A percentile compares a stretch with the other conserved stretches of the same genome.
Evolutionary conservation across 2,888 invertebrate species (phyloP).

Genomic region (Xestia rhomboidea): DNA sequence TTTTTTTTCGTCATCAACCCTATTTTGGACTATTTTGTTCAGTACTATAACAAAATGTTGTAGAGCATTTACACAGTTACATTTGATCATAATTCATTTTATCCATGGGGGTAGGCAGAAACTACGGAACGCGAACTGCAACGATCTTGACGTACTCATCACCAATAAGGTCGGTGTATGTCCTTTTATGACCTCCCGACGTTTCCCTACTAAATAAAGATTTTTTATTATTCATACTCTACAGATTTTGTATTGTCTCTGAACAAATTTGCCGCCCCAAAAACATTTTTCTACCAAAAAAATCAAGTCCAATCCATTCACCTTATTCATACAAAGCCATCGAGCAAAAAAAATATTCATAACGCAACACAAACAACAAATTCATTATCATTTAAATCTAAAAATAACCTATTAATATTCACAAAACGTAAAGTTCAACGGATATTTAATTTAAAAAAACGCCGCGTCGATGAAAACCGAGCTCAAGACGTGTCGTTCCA

Average conservation of each 20-base stretch:
- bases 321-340: slow-evolving; percentile 55
- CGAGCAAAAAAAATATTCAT: slow-evolving; percentile 64
- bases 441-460: slow-evolving; percentile 74
- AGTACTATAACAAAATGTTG: too few relatives aligned
- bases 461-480: slow-evolving; percentile 41
- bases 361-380: slow-evolving; percentile 64
- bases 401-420: slow-evolving; percentile 71
- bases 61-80: too few relatives aligned
- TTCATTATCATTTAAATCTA: slow-evolving; percentile 73
- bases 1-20: too few relatives aligned
- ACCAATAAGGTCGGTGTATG: background rate
- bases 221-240: background rate
- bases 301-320: slow-evolving; percentile 29
- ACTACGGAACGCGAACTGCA: background rate
- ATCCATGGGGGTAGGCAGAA: too few relatives aligned
- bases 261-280: slow-evolving; percentile 15
- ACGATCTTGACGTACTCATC: background rate
- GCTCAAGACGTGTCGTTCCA: slow-evolving; percentile 32
- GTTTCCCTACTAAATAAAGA: background rate
- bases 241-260: background rate
- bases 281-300: background rate
- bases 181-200: background rate
- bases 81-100: too few relatives aligned
- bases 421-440: slow-evolving; percentile 58
- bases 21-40: too few relatives aligned